Conservation (phyloP, 2,797 vertebrate genomes). For the Syngnathus acus region DNA sequence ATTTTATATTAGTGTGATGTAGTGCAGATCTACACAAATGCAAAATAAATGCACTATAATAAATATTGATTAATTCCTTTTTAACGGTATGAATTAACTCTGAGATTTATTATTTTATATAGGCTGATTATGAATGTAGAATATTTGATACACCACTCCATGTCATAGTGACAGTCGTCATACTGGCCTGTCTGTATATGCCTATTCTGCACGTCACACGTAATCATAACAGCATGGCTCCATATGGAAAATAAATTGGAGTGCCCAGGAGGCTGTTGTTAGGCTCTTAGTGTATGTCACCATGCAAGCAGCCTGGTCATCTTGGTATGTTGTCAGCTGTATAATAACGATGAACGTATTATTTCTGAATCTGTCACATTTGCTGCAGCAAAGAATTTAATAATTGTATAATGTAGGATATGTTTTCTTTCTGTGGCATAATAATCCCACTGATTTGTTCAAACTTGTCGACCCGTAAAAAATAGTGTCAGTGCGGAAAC, state of each 20-base stretch:
- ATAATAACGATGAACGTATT: not conserved
- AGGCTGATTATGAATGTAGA: not conserved
- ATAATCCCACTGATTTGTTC: not conserved
- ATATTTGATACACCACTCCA: not conserved
- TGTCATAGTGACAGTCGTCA: not conserved
- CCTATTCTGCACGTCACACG: not conserved
- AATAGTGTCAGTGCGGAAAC: too few species aligned
- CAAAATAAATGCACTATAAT: not conserved
- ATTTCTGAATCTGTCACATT: not conserved
- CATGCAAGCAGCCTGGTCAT: not conserved
- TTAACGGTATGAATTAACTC: not conserved
- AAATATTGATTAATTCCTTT: not conserved
- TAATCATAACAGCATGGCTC: not conserved
- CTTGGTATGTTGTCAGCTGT: not conserved
- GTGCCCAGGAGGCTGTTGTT: not conserved
- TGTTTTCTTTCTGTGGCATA: not conserved
- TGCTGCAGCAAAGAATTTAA: not conserved
- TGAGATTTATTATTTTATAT: not conserved
- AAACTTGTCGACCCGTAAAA: too few species aligned
- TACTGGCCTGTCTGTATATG: not conserved
- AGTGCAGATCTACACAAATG: not conserved
- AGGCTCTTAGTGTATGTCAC: not conserved
- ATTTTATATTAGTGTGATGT: not conserved
- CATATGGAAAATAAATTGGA: not conserved
- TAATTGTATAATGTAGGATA: not conserved